phyloP scores from a whole-genome alignment of 2,888 invertebrate species.

The Trichopoda pennipes region DNA sequence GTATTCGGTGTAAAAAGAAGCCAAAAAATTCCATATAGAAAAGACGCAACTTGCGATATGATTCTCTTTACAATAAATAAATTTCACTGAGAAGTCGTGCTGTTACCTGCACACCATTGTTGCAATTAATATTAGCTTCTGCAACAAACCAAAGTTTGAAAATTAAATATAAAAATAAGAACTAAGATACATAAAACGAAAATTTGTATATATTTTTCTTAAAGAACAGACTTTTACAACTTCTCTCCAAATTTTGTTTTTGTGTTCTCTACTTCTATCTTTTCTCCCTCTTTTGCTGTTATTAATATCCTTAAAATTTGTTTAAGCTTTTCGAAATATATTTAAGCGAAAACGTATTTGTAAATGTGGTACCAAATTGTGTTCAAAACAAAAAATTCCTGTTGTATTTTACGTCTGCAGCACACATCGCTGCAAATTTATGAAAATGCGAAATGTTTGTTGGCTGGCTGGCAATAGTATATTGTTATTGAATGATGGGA shows the following conservation, averaged over 20 bases:
- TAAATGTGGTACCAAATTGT: too few species aligned
- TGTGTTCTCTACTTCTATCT: not conserved
- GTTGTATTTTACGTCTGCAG: not conserved
- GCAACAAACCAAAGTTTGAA: slow-evolving; percentile 15
- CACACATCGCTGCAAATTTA: slow-evolving; percentile 14
- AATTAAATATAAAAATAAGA: not conserved
- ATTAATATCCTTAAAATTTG: slow-evolving; percentile 23
- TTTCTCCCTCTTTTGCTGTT: not conserved
- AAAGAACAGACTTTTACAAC: slow-evolving; percentile 2
- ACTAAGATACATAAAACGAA: not conserved
- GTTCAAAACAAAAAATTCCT: too few species aligned
- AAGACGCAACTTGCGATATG: slow-evolving; percentile 51
- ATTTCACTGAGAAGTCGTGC: slow-evolving; percentile 43
- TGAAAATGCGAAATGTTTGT: slow-evolving; percentile 10
- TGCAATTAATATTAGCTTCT: not conserved
- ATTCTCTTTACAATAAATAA: slow-evolving; percentile 23
- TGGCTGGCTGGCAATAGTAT: not conserved
- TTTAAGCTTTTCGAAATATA: not conserved
- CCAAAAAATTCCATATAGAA: slow-evolving; percentile 29
- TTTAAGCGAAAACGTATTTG: not conserved
- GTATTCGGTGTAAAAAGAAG: slow-evolving; percentile 33
- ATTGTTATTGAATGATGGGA: slow-evolving; percentile 33
- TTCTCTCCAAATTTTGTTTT: slow-evolving; percentile 12
- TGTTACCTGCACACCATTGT: slow-evolving; percentile 25
- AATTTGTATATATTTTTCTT: too few species aligned